Conservation (phyloP, 2,888 invertebrate genomes). For the Tupiocoris notatus region DNA sequence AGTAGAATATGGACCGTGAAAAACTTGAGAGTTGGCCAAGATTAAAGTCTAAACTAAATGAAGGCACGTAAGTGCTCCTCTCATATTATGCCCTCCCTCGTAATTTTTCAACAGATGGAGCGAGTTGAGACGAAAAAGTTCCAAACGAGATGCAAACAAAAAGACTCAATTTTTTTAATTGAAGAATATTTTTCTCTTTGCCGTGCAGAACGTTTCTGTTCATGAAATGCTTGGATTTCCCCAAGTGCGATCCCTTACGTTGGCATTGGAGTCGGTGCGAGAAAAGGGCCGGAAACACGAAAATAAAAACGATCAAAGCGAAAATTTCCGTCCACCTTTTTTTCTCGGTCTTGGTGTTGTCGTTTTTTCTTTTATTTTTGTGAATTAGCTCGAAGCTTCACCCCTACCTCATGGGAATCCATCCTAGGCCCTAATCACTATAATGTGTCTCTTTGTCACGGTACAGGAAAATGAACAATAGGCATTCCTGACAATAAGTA, state of each 20-base stretch:
- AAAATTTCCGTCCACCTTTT: conserved; percentile 13
- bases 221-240: not conserved
- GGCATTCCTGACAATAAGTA: conserved; percentile 35
- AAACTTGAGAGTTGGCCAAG: conserved; percentile 30
- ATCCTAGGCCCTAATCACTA: conserved; percentile 21
- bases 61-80: conserved; percentile 35
- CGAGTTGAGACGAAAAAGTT: conserved; percentile 7
- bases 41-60: conserved; percentile 39
- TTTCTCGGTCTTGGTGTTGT: conserved; percentile 3
- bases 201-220: conserved; percentile 5
- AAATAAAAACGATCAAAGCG: conserved; percentile 28
- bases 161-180: conserved; percentile 4
- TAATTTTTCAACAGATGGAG: not conserved
- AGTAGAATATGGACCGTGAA: not conserved
- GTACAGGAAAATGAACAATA: conserved; percentile 23
- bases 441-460: conserved; percentile 31
- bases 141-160: conserved; percentile 1
- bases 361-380: conserved; percentile 9
- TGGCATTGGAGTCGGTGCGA: not conserved
- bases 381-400: conserved; percentile 21
- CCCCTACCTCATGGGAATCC: conserved; percentile 1
- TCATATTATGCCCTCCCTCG: conserved; percentile 21
- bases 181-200: conserved; percentile 29
- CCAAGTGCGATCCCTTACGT: conserved; percentile 4
- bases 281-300: conserved; percentile 3